Evolutionary conservation across 2,797 vertebrate species (phyloP).

Genomic region (Glossophaga mutica): DNA sequence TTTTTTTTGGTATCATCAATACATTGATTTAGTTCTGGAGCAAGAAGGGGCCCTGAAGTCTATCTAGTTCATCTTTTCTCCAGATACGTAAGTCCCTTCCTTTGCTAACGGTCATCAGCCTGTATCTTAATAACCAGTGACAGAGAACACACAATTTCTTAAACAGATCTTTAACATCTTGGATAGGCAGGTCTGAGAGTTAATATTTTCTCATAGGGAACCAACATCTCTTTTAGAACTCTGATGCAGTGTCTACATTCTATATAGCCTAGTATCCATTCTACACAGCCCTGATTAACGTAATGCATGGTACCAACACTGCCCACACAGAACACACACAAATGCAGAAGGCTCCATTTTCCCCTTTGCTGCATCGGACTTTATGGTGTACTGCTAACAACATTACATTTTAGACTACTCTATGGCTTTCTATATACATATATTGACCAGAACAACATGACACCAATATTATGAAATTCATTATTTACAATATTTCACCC

Average conservation of each 20-base stretch:
- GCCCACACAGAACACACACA: not conserved
- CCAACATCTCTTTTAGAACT: not conserved
- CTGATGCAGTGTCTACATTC: not conserved
- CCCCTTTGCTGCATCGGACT: not conserved
- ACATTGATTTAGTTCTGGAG: not conserved
- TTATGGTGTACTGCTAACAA: not conserved
- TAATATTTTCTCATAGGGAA: not conserved
- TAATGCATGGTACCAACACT: not conserved
- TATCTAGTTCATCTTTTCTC: not conserved
- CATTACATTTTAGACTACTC: not conserved
- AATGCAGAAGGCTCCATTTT: not conserved
- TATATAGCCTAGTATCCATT: not conserved
- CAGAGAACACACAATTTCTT: not conserved
- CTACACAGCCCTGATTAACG: not conserved
- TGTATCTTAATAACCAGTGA: not conserved
- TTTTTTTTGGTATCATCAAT: not conserved
- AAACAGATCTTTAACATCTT: not conserved
- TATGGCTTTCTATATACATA: not conserved
- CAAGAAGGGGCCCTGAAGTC: not conserved
- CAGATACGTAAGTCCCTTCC: not conserved
- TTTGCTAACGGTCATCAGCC: not conserved
- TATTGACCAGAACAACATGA: slow-evolving; percentile 19
- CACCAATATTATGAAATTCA: slow-evolving; percentile 46
- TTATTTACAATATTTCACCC: slow-evolving; percentile 60
- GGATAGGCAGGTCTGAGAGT: not conserved